A percentile compares a stretch with the other conserved stretches of the same genome.
phyloP scores from a whole-genome alignment of 2,797 vertebrate species.

The Cryptoprocta ferox region DNA sequence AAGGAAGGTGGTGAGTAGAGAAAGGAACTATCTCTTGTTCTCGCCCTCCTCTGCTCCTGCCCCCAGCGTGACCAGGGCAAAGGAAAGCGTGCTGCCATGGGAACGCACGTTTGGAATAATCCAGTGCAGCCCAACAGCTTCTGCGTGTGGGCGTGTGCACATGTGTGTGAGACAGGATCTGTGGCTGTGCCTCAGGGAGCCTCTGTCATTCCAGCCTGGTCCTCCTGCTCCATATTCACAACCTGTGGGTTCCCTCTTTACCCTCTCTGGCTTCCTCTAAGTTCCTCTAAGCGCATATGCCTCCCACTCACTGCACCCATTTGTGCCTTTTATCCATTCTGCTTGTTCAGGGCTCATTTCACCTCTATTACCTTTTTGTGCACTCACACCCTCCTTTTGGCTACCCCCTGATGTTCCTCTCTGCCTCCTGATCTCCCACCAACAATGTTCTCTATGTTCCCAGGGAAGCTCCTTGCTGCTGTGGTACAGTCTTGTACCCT shows the following conservation, averaged over 20 bases:
- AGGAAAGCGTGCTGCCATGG: background rate
- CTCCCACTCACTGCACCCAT: background rate
- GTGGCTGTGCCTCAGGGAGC: background rate
- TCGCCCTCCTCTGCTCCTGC: background rate
- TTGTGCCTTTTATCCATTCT: background rate
- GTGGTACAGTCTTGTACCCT: background rate
- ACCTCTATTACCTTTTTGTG: background rate
- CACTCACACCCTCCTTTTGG: background rate
- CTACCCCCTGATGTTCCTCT: background rate
- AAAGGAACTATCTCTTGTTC: background rate
- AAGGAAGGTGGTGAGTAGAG: background rate
- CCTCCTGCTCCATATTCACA: background rate
- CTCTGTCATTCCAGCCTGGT: background rate
- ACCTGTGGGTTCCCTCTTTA: accelerated
- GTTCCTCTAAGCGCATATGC: background rate
- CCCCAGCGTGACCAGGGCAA: background rate
- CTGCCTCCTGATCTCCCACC: background rate
- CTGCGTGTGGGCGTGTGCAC: background rate
- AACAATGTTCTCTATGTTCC: background rate
- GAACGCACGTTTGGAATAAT: background rate
- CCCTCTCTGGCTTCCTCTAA: background rate
- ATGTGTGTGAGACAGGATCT: background rate
- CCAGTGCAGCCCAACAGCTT: background rate
- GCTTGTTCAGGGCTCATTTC: background rate
- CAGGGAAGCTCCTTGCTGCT: background rate